Evolutionary conservation across 2,797 vertebrate species (phyloP).

Genomic region (Caiman crocodilus): DNA sequence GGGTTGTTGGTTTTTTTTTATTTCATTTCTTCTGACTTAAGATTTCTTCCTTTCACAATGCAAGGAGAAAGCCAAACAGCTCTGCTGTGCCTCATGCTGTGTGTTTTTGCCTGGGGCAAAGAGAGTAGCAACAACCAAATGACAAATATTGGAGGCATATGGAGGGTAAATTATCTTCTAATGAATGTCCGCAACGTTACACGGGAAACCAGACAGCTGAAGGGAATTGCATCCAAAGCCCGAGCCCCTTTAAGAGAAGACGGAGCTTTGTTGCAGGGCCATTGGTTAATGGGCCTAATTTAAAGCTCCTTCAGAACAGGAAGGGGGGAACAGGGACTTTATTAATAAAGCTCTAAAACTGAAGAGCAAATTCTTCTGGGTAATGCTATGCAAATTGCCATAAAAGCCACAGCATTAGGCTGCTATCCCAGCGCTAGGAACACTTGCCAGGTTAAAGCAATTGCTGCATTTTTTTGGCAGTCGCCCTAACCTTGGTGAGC

Average conservation of each 20-base stretch:
- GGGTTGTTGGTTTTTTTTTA: background rate
- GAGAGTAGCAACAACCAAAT: conserved; percentile 64
- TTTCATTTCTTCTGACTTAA: conserved; percentile 45
- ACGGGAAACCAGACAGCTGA: conserved; percentile 51
- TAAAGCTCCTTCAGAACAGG: background rate
- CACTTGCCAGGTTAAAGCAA: conserved; percentile 49
- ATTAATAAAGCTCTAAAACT: conserved; percentile 30
- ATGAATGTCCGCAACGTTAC: conserved; percentile 61
- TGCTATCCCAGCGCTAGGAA: conserved; percentile 23
- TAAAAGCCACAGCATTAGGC: conserved; percentile 53
- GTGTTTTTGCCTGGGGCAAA: conserved; percentile 75
- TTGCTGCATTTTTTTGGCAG: conserved; percentile 48
- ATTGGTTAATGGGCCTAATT: conserved; percentile 38
- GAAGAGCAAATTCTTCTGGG: conserved; percentile 51
- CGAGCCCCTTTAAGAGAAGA: conserved; percentile 54
- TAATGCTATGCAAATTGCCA: conserved; percentile 54
- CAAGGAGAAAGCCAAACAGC: conserved; percentile 62
- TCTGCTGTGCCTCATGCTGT: conserved; percentile 57
- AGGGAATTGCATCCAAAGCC: conserved; percentile 51
- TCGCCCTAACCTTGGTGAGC: conserved; percentile 17
- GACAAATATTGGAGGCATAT: conserved; percentile 75
- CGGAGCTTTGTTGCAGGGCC: conserved; percentile 39
- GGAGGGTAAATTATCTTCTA: conserved; percentile 77
- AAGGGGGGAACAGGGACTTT: conserved; percentile 17
- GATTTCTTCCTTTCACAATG: conserved; percentile 21